Evolutionary conservation across 2,113 vertebrate species (phyloP), one percentile per base, ranked within the genome.

Genomic region (Callochromis pleurospilus): DNA sequence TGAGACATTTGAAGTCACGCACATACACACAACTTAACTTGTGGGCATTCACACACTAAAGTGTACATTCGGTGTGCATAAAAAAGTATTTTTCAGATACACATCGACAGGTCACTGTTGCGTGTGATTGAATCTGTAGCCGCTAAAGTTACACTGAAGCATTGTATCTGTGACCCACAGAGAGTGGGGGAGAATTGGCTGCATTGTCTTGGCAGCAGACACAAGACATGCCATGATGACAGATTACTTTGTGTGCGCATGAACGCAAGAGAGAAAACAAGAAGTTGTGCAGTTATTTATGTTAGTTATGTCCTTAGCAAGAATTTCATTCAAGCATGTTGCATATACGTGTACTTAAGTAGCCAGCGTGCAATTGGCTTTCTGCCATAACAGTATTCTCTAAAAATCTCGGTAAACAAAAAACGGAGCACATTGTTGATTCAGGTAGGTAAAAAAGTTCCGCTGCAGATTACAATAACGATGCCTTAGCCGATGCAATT

Each of bases 141-240:
- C 90, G 29, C 94, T 96, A 93, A 70, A 83, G 89, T 96, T 96
- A 93, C 94, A 92, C 89, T 68, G 65, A 54, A 54, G 49, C 79
- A 94, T 96, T 96, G 95, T 90, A 95, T 95, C 93, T 94, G 79
- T 89, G 89, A 91, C 81, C 93, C 89, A 86, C 82, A 91, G 90
- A 91, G 79, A 60, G 55, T 88, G 88, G 86, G 84, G 55, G 84
- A 88, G 36, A 56, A 91, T 40, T n/a, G 54, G 58, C 62, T 86
- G 65, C 86, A 84, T 89, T 55, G 58, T 10, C 87, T 33, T 79
- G 47, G 81, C 56, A 84, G 89, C 70, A 86, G 81, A 89, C 79
- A 80, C 79, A 82, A 90, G 86, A 89, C 40, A 85, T 80, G 88
- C 83, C 51, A 83, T 42, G 70, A 84, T 89, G 87, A 91, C 86